Base-by-base conservation (phyloP, 2,888 invertebrate species). In the Baccha elongata region DNA sequence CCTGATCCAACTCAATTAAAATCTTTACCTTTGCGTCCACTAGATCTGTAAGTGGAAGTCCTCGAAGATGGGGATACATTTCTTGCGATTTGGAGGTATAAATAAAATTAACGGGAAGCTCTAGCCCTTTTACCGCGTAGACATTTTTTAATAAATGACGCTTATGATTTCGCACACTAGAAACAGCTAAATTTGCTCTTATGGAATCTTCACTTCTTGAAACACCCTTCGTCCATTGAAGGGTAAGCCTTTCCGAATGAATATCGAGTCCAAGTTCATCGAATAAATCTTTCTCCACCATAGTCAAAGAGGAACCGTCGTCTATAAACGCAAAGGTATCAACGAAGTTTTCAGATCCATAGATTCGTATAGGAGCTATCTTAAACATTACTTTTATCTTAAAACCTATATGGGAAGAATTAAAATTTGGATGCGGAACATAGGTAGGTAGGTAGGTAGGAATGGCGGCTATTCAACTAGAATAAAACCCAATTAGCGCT, bases 381-480 rank as follows among this genome's bases (percentile, higher is more conserved):
- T 48, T 48, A 48, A 48, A 48, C 48, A 48, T 48, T 23, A 48
- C 48, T 11, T 23, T n/a, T 26, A 50, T 50, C 13, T 44, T 13
- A 5, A 19, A 19, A 1, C 26, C 26, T 50, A 50, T 21, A 11
- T 50, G 50, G 26, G n/a, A n/a, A 8, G 50, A 50, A 50, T 50
- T 50, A 50, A 44, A 44, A 5, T 44, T n/a, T n/a, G n/a, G n/a
- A n/a, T n/a, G n/a, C n/a, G n/a, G n/a, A n/a, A n/a, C n/a, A n/a
- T n/a, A n/a, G n/a, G n/a, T n/a, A n/a, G n/a, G n/a, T n/a, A n/a
- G n/a, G n/a, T n/a, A n/a, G n/a, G n/a, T n/a, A n/a, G n/a, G n/a
- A n/a, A n/a, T n/a, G n/a, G n/a, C n/a, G n/a, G n/a, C n/a, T n/a
- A n/a, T n/a, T n/a, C n/a, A n/a, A n/a, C n/a, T n/a, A n/a, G n/a